Conservation (phyloP, 2,888 invertebrate species). For the Adelognathus sp. region DNA sequence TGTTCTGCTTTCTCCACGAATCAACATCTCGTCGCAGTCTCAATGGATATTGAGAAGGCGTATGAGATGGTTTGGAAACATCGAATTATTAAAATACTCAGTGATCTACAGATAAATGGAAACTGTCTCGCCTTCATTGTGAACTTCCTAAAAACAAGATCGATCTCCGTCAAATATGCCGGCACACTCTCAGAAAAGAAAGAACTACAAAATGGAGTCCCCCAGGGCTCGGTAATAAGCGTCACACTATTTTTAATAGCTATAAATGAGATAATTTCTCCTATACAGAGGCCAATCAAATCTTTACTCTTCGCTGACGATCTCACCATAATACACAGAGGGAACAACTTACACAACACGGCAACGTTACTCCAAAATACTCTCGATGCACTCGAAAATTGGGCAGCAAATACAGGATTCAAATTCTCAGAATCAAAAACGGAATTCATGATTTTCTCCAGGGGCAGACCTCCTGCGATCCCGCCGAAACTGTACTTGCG, state of each 20-base stretch:
- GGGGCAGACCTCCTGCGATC: no score
- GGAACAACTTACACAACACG: conserved; percentile 8
- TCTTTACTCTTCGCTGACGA: conserved; percentile 23
- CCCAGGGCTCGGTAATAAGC: conserved; percentile 35
- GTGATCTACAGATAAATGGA: background rate
- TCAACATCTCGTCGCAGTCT: background rate
- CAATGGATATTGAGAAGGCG: background rate
- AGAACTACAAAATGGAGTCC: conserved; percentile 18
- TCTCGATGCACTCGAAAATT: no score
- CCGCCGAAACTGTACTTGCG: no score
- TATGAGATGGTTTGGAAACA: no score
- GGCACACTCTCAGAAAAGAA: background rate
- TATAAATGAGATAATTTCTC: conserved; percentile 1
- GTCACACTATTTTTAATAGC: conserved; percentile 16
- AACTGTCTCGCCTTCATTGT: background rate
- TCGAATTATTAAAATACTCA: conserved; percentile 21
- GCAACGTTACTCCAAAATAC: conserved; percentile 14
- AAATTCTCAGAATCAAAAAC: no score
- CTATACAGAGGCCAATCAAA: conserved; percentile 7
- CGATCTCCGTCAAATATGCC: background rate
- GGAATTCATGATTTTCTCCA: no score
- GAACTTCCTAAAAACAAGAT: background rate
- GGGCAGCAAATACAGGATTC: no score
- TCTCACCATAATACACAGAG: conserved; percentile 10
- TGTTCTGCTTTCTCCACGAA: conserved; percentile 23